Base-by-base conservation (phyloP, 37 sponge, comb jelly and placozoan species). In the Corticium candelabrum region DNA sequence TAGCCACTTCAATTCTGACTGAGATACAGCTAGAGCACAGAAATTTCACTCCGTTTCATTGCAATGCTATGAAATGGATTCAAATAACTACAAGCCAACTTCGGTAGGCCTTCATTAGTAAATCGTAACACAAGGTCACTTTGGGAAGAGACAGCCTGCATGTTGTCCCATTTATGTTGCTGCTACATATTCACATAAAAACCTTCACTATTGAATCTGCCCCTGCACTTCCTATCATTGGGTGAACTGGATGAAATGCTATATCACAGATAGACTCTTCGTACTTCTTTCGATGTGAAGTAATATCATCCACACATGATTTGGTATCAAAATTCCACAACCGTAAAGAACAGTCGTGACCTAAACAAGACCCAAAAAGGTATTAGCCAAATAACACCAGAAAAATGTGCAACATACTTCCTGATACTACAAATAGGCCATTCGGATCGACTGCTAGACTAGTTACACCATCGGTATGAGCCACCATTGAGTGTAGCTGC, bases 151-250 rank as follows among this genome's bases (percentile, higher is more conserved):
- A n/a, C n/a, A n/a, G n/a, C n/a, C n/a, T n/a, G n/a, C n/a, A n/a
- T n/a, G n/a, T n/a, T n/a, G n/a, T n/a, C n/a, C n/a, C n/a, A n/a
- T n/a, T n/a, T n/a, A n/a, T n/a, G n/a, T n/a, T n/a, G n/a, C n/a
- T n/a, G n/a, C 62, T 21, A 50, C 62, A 27, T 11, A 57, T 72
- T 83, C 79, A 90, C 11, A 79, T 79, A 82, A 85, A 94, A 30
- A 97, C 90, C 78, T 94, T 94, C 0, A 89, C 89, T 34, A 94
- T 84, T 33, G 95, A 80, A 74, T 97, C 99, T 34, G 99, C 94
- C 0, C 99, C 99, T 0, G 86, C 88, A 75, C 92, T 94, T 15
- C 90, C 94, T 80, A 97, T 89, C 76, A 79, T 90, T 7, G 92
- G 84, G 43, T 85, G 81, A 7, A 85, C 75, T 2, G 81, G 75